A percentile compares a stretch with the other conserved stretches of the same genome.
Evolutionary conservation across 2,113 vertebrate genomes (phyloP).

Genomic region (Cyphotilapia sp.): DNA sequence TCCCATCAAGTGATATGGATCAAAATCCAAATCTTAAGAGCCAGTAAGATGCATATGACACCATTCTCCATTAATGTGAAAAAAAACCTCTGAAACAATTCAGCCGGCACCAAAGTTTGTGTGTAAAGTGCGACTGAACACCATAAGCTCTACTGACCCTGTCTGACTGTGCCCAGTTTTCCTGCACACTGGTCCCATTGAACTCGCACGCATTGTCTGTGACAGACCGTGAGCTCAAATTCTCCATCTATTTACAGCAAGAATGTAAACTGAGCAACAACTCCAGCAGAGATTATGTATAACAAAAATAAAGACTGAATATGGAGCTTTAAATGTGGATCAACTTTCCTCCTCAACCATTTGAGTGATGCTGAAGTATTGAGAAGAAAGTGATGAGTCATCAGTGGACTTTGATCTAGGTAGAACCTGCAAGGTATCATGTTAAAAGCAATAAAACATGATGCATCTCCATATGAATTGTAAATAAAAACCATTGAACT

Average conservation of each 20-base stretch:
- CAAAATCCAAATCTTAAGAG: background rate
- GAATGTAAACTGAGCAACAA: background rate
- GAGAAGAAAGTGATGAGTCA: background rate
- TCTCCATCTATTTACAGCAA: slow-evolving; percentile 56
- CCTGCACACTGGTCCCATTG: slow-evolving; percentile 3
- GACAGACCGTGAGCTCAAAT: background rate
- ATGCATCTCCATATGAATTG: background rate
- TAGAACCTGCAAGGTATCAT: slow-evolving; percentile 37
- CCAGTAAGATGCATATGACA: slow-evolving; percentile 10
- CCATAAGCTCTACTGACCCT: slow-evolving; percentile 49
- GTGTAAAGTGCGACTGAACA: slow-evolving; percentile 6
- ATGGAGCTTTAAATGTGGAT: background rate
- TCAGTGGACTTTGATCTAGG: background rate
- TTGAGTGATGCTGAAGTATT: slow-evolving; percentile 65
- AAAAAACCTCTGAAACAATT: background rate
- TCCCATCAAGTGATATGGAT: background rate
- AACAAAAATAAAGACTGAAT: background rate
- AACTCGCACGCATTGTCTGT: background rate
- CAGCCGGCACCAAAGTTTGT: background rate
- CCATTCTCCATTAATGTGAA: background rate
- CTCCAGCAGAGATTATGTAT: background rate
- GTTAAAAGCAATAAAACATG: background rate
- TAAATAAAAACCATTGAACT: background rate
- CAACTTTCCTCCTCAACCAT: slow-evolving; percentile 72
- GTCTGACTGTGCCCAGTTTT: slow-evolving; percentile 6